Percentiles rank a stretch among this genome's conserved stretches.
These are phyloP conservation scores for Tiliacea citrago DNA, from an alignment of 2,888 invertebrate genomes.

Conservation along the genomic window DNA sequence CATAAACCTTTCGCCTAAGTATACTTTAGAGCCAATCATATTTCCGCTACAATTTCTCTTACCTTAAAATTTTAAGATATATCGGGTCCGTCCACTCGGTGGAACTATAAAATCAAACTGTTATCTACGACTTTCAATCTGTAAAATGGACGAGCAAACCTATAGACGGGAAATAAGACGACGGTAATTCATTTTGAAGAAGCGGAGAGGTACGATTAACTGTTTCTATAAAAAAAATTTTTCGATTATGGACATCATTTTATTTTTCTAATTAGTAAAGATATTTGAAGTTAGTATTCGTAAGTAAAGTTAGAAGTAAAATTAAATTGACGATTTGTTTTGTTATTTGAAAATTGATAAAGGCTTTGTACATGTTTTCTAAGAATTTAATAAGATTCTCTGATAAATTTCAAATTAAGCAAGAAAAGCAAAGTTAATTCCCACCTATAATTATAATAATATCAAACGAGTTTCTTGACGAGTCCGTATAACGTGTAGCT, in stretches of 20 bases:
- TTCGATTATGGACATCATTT: not conserved
- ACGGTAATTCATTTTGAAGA: slow-evolving; percentile 64
- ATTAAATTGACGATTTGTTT: no score
- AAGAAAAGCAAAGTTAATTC: no score
- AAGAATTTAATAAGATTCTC: not conserved
- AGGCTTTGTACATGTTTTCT: not conserved
- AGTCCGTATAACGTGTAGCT: not conserved
- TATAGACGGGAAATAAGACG: slow-evolving; percentile 68
- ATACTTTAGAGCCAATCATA: slow-evolving; percentile 36
- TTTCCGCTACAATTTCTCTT: slow-evolving; percentile 51
- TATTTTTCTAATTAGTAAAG: not conserved
- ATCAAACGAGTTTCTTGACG: not conserved
- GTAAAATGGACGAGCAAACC: slow-evolving; percentile 69
- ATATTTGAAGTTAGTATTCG: not conserved
- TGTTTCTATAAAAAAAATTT: slow-evolving; percentile 26
- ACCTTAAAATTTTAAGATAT: slow-evolving; percentile 54
- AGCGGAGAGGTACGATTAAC: slow-evolving; percentile 36
- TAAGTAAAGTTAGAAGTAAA: no score
- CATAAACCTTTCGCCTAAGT: no score
- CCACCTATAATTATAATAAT: not conserved
- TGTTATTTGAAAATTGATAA: not conserved
- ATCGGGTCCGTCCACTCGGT: slow-evolving; percentile 39
- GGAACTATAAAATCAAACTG: slow-evolving; percentile 63
- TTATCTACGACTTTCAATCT: slow-evolving; percentile 70
- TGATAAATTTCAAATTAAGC: not conserved